Evolutionary conservation across 1,140 invertebrate genomes (phyloP).

Genomic region (Maconellicoccus hirsutus): DNA sequence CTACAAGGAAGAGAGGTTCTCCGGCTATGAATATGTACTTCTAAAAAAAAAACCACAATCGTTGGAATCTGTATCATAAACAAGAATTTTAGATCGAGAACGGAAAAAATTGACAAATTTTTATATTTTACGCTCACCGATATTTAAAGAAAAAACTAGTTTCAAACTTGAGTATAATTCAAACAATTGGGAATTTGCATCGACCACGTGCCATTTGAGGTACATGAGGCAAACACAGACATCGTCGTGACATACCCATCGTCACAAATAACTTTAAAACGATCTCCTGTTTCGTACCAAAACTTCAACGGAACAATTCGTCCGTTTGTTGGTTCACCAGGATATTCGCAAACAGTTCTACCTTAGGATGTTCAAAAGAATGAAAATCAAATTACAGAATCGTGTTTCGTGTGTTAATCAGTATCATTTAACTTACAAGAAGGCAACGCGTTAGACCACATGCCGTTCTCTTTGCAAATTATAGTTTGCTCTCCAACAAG

Average conservation of each 20-base stretch:
- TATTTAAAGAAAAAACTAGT: no score
- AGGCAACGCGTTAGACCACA: slow-evolving; percentile 75
- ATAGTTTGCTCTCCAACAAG: slow-evolving; percentile 65
- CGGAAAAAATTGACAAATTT: no score
- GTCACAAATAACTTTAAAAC: slow-evolving; percentile 56
- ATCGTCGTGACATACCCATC: slow-evolving; percentile 45
- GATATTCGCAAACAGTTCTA: slow-evolving; percentile 59
- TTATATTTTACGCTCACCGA: no score
- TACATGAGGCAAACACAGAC: slow-evolving; percentile 29
- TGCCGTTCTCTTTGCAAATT: slow-evolving; percentile 72
- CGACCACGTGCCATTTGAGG: slow-evolving; percentile 30
- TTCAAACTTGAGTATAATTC: slow-evolving; percentile 31
- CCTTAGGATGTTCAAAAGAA: slow-evolving; percentile 38
- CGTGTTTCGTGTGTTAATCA: no score
- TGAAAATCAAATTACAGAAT: no score
- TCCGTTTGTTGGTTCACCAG: slow-evolving; percentile 58
- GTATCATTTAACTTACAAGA: slow-evolving; percentile 64
- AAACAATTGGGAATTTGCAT: slow-evolving; percentile 32
- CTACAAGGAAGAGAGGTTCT: no score
- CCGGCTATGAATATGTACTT: no score
- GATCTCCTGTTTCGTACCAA: slow-evolving; percentile 61
- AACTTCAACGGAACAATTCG: slow-evolving; percentile 59
- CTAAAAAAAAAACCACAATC: no score
- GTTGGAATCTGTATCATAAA: no score
- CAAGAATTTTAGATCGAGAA: no score